phyloP scores from a whole-genome alignment of 2,888 invertebrate species.

The Spatulosminthurus flaviceps region DNA sequence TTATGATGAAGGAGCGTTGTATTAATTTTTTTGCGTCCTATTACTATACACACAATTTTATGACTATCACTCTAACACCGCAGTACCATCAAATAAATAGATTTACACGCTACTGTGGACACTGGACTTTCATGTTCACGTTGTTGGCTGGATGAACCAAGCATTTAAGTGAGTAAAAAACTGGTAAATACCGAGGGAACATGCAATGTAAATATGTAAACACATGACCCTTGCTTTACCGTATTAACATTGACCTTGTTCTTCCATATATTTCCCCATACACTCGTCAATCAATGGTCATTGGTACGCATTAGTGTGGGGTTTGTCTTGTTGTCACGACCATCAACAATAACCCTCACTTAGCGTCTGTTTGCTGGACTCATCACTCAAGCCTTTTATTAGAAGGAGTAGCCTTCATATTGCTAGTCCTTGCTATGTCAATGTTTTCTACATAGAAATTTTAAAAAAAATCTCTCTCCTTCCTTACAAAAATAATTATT shows the following conservation, averaged over 20 bases:
- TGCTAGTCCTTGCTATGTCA: not conserved
- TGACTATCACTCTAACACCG: too few relatives aligned
- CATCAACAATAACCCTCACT: not conserved
- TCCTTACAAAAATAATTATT: not conserved
- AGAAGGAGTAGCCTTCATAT: too few relatives aligned
- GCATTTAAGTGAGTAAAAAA: too few relatives aligned
- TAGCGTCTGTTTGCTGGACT: not conserved
- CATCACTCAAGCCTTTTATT: not conserved
- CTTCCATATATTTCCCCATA: not conserved
- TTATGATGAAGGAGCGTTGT: slow-evolving; percentile 7
- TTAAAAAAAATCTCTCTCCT: not conserved
- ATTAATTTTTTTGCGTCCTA: slow-evolving; percentile 1
- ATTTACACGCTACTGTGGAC: not conserved
- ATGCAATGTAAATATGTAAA: slow-evolving; percentile 11
- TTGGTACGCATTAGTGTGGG: not conserved
- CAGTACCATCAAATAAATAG: too few relatives aligned
- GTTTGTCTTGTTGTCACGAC: slow-evolving; percentile 11
- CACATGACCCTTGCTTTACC: slow-evolving; percentile 4
- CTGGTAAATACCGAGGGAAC: too few relatives aligned
- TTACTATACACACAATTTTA: too few relatives aligned
- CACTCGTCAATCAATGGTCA: slow-evolving; percentile 8
- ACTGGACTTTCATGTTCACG: slow-evolving; percentile 5
- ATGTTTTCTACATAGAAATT: not conserved
- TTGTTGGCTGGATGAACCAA: too few relatives aligned
- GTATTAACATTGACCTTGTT: slow-evolving; percentile 21